A percentile compares a stretch with the other conserved stretches of the same genome.
phyloP scores from a whole-genome alignment of 2,888 invertebrate species.

The Pachymerium ferrugineum region DNA sequence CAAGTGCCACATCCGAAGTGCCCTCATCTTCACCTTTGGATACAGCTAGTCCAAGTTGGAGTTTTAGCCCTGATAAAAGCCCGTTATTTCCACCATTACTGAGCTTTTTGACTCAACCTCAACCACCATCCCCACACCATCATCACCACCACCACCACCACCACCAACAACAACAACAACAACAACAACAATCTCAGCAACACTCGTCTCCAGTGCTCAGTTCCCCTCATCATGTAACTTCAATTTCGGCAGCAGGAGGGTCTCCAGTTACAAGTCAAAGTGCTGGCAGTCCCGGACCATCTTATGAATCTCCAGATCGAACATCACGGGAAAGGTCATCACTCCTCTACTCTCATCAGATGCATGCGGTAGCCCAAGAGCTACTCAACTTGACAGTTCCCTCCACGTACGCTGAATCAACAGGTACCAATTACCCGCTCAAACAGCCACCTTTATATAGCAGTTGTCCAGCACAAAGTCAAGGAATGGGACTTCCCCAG shows the following conservation, averaged over 20 bases:
- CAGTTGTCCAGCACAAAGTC: conserved; percentile 47
- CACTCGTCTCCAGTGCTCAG: not conserved
- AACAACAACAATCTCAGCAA: conserved; percentile 49
- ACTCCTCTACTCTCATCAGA: conserved; percentile 46
- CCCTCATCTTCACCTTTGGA: not conserved
- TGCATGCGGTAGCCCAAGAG: conserved; percentile 33
- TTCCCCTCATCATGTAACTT: not conserved
- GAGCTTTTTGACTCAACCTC: conserved; percentile 36
- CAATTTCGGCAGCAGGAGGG: conserved; percentile 48
- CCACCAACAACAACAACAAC: conserved; percentile 51
- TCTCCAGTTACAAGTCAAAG: conserved; percentile 50
- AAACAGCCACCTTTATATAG: conserved; percentile 62
- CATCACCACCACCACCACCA: conserved; percentile 54
- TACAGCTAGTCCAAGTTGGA: not conserved
- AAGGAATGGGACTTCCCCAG: not conserved
- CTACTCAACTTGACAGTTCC: conserved; percentile 31
- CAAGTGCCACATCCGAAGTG: not conserved
- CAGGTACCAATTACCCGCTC: conserved; percentile 51
- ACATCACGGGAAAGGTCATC: conserved; percentile 46
- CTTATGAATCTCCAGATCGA: conserved; percentile 43
- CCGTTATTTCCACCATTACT: conserved; percentile 34
- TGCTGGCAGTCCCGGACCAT: conserved; percentile 29
- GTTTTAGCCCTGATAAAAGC: conserved; percentile 23
- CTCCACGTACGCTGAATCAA: not conserved
- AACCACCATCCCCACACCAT: conserved; percentile 55